These are phyloP conservation scores for Synanthedon andrenaeformis DNA, from an alignment of 2,888 invertebrate genomes.

Conservation along the genomic window DNA sequence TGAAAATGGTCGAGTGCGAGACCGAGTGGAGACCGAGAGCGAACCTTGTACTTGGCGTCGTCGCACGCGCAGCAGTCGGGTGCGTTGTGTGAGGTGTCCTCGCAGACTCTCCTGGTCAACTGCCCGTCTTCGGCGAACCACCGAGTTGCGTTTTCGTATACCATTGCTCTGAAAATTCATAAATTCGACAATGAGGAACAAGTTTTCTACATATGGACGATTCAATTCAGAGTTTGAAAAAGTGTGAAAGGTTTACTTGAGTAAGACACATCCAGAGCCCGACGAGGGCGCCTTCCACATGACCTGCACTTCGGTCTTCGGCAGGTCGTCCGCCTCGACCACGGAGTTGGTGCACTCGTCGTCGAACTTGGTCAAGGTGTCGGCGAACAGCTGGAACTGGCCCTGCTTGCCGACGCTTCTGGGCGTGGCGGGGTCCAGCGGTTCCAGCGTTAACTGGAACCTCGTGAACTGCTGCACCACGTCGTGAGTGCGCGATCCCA, in stretches of 20 bases:
- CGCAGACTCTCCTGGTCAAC: constrained; percentile 84
- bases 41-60: constrained; percentile 92
- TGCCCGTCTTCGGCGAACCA: constrained; percentile 94
- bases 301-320: constrained; percentile 86
- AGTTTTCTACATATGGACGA: not conserved
- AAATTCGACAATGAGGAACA: not conserved
- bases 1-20: too few relatives aligned
- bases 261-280: constrained; percentile 87
- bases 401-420: constrained; percentile 42
- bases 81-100: constrained; percentile 73
- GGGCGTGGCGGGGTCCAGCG: constrained; percentile 57
- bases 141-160: constrained; percentile 80
- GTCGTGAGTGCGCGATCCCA: constrained; percentile 75
- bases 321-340: constrained; percentile 80
- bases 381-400: constrained; percentile 66
- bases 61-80: constrained; percentile 91
- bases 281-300: constrained; percentile 91
- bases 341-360: constrained; percentile 89
- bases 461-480: constrained; percentile 82
- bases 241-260: constrained; percentile 71
- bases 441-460: constrained; percentile 82
- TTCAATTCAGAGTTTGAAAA: too few relatives aligned
- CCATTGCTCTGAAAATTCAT: constrained; percentile 76
- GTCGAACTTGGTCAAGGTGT: constrained; percentile 76
- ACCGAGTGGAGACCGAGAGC: too few relatives aligned